Percentiles rank a stretch among this genome's conserved stretches.
These are phyloP conservation scores for Drosophila pseudoobscura DNA, from an alignment of 1,140 invertebrate species.

Conservation along the genomic window DNA sequence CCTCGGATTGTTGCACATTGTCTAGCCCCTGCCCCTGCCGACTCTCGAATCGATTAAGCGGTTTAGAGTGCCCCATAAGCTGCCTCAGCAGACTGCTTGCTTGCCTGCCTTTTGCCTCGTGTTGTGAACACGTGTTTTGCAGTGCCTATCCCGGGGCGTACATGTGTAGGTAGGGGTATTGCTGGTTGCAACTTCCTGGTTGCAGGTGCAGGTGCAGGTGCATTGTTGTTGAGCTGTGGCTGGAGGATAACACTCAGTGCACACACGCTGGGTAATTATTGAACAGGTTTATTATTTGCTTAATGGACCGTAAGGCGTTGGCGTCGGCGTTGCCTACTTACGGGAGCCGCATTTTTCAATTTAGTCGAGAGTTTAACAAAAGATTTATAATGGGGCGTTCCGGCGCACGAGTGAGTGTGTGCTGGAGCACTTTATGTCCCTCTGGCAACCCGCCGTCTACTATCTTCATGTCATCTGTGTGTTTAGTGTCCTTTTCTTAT, in stretches of 20 bases:
- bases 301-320: conserved; percentile 50
- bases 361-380: conserved; percentile 19
- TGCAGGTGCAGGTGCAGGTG: conserved; percentile 27
- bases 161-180: conserved; percentile 18
- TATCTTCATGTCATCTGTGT: conserved; percentile 25
- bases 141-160: conserved; percentile 42
- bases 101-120: conserved; percentile 6
- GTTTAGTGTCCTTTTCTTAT: conserved; percentile 37
- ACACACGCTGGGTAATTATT: conserved; percentile 48
- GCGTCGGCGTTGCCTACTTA: conserved; percentile 31
- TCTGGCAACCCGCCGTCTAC: conserved; percentile 1
- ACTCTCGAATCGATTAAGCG: conserved; percentile 62
- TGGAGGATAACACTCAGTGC: conserved; percentile 28
- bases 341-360: conserved; percentile 40
- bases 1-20: conserved; percentile 40
- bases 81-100: conserved; percentile 25
- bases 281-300: conserved; percentile 59
- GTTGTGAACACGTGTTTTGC: conserved; percentile 53
- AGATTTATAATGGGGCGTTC: conserved; percentile 2
- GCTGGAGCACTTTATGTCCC: conserved; percentile 21
- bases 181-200: conserved; percentile 5
- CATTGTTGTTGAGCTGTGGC: conserved; percentile 43
- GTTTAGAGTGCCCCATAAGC: conserved; percentile 66
- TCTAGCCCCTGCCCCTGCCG: conserved; percentile 8
- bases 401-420: not conserved